Evolutionary conservation across 2,888 invertebrate genomes (phyloP).

Genomic region (Trilocha varians): DNA sequence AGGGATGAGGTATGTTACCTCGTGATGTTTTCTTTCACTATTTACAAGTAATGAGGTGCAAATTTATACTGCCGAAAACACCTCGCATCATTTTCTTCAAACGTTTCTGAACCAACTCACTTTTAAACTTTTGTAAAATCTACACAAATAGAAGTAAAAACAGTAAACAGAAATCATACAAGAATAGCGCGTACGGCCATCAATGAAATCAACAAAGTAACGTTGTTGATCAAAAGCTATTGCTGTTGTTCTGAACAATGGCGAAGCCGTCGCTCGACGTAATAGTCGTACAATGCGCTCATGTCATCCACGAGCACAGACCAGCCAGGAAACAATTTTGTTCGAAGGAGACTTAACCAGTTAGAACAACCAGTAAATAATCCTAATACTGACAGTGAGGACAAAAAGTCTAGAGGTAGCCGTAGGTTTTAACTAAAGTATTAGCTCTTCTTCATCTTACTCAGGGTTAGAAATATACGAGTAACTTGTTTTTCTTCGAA

Average conservation of each 20-base stretch:
- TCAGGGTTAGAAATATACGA: no score
- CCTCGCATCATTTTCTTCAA: no score
- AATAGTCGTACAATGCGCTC: conserved; percentile 33
- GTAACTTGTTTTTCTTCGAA: no score
- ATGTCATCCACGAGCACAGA: conserved; percentile 5
- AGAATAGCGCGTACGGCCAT: conserved; percentile 28
- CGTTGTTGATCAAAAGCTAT: conserved; percentile 50
- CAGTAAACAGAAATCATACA: conserved; percentile 11
- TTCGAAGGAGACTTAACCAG: conserved; percentile 28
- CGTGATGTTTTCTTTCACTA: no score
- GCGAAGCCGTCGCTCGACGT: conserved; percentile 19
- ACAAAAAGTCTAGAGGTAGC: background rate
- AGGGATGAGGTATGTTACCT: no score
- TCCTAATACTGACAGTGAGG: conserved; percentile 2
- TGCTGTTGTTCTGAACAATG: conserved; percentile 48
- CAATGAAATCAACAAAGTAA: conserved; percentile 48
- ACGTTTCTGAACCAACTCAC: no score
- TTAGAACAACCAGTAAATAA: conserved; percentile 16
- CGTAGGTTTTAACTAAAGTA: no score
- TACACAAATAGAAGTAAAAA: no score
- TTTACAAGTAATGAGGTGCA: no score
- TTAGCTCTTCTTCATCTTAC: no score
- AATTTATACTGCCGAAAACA: background rate
- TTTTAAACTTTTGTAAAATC: no score
- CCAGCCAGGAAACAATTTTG: conserved; percentile 19